Evolutionary conservation across 2,888 invertebrate genomes (phyloP), one percentile per base, ranked within the genome.

Genomic region (Heliconius ismenius): DNA sequence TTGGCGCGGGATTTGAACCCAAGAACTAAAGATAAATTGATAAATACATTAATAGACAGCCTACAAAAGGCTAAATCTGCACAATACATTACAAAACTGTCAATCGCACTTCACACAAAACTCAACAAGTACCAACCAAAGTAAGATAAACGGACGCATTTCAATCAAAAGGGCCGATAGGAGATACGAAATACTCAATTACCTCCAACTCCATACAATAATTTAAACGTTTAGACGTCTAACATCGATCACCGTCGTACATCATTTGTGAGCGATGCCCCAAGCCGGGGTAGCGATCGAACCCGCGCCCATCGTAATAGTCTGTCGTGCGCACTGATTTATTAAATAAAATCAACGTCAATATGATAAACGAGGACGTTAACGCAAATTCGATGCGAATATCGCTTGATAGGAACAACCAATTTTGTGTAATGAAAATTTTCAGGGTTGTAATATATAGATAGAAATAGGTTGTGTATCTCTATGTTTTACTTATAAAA

Each of bases 331-430:
- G 83, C 88, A 86, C 89, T 88, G 92, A 91, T 92, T 92, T 92
- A 92, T 92, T 91, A 89, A 92, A 92, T 91, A 91, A 84, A 92
- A 92, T 92, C 91, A 90, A 87, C 87, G 86, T 88, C 85, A 81
- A 77, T 82, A 81, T 90, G 89, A 91, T 88, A 89, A 90, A 91
- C 89, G 89, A 89, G 82, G 85, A 84, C 88, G 86, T 86, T 86
- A 86, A 88, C 84, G 86, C 84, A 86, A 88, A 88, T 87, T 85
- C 83, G 84, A 81, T 83, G 84, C 84, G 69, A 78, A 77, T 81
- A 67, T 69, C 69, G 74, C 77, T 78, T 67, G 67, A 60, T 60
- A 39, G 62, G 67, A 36, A 62, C 68, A 73, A 54, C 32, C 54
- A 70, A 70, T 63, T 73, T 67, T 39, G 67, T 67, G 39, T 67